Evolutionary conservation across 2,113 vertebrate species (phyloP).

Genomic region (Lichenostomus cassidix): DNA sequence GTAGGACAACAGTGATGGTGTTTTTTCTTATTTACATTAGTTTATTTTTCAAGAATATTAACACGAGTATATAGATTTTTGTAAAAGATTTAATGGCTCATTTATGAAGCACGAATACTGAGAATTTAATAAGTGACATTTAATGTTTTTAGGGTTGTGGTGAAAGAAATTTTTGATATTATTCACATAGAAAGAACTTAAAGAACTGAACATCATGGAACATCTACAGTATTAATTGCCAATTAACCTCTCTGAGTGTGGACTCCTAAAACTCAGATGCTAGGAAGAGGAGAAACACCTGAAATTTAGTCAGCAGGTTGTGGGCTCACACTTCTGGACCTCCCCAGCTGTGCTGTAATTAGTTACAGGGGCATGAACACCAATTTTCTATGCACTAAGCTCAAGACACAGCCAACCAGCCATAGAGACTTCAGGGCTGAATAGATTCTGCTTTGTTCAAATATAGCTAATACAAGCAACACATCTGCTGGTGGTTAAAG

Average conservation of each 20-base stretch:
- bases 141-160: neutral
- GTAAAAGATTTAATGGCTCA: neutral
- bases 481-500: slow-evolving; percentile 78
- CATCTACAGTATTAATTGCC: neutral
- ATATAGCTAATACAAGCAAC: slow-evolving; percentile 59
- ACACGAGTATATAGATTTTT: neutral
- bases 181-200: neutral
- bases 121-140: neutral
- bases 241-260: neutral
- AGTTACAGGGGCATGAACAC: slow-evolving; percentile 9
- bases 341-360: slow-evolving; percentile 30
- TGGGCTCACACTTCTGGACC: slow-evolving; percentile 21
- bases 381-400: slow-evolving; percentile 11
- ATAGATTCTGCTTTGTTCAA: slow-evolving; percentile 67
- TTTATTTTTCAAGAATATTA: neutral
- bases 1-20: neutral
- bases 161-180: neutral
- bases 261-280: neutral
- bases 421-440: slow-evolving; percentile 40
- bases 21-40: neutral
- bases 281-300: neutral
- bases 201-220: neutral
- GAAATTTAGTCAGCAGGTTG: neutral
- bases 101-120: neutral
- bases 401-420: slow-evolving; percentile 49